Evolutionary conservation across 2,113 vertebrate species (phyloP).

Genomic region (Erinaceus europaeus): DNA sequence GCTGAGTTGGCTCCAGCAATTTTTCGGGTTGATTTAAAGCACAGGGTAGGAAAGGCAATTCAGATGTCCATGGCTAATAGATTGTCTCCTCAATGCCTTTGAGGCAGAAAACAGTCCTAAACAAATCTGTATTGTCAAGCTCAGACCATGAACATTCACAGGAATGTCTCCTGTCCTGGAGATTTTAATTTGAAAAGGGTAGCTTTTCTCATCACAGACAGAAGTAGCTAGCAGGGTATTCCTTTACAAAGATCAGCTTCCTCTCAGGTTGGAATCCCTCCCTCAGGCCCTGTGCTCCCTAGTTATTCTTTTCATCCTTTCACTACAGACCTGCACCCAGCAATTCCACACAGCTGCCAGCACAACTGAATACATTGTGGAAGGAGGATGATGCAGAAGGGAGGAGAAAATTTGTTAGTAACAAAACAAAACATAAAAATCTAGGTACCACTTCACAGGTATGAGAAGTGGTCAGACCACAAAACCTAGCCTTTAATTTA

Average conservation of each 20-base stretch:
- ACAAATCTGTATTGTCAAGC: neutral
- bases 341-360: neutral
- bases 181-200: slow-evolving; percentile 16
- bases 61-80: neutral
- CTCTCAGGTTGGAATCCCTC: neutral
- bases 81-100: neutral
- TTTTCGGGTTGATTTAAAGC: neutral
- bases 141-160: neutral
- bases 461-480: neutral
- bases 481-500: neutral
- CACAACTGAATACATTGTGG: neutral
- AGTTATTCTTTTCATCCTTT: neutral
- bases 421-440: no score
- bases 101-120: neutral
- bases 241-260: neutral
- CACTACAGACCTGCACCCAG: neutral
- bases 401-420: neutral
- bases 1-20: neutral
- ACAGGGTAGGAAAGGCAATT: neutral
- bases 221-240: neutral
- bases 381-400: neutral
- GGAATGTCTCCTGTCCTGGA: neutral
- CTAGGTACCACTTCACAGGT: neutral
- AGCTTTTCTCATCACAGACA: neutral
- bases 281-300: neutral